Percentiles rank a stretch among this genome's conserved stretches.
Conservation (phyloP, 2,888 invertebrate genomes). For the Cenopis cana region DNA sequence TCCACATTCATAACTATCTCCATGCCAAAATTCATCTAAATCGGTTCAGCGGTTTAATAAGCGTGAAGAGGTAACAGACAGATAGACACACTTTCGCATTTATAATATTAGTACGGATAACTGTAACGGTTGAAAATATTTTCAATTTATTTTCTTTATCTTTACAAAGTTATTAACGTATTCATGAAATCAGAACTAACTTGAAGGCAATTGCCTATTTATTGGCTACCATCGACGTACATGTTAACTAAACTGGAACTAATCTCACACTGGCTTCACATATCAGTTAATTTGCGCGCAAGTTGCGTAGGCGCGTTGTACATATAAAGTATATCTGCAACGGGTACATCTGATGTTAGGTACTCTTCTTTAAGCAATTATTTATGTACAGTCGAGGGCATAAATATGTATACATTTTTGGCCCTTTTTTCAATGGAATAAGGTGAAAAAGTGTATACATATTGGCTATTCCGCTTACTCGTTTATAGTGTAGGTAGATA, state of each 20-base stretch:
- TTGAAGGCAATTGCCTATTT: not conserved
- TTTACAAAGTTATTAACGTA: not conserved
- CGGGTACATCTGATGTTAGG: too few species aligned
- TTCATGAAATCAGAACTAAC: not conserved
- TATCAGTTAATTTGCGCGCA: slow-evolving; percentile 4
- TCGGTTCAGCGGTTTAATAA: too few species aligned
- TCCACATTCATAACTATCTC: too few species aligned
- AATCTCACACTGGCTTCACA: slow-evolving; percentile 5
- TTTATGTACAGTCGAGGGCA: too few species aligned
- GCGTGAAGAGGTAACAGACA: too few species aligned
- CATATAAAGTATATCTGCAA: slow-evolving; percentile 19
- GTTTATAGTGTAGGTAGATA: slow-evolving; percentile 1
- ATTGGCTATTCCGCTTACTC: slow-evolving; percentile 27
- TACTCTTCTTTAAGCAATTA: too few species aligned
- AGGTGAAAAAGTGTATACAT: too few species aligned
- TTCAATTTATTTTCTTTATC: not conserved
- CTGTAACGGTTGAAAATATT: not conserved
- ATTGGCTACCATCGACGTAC: not conserved
- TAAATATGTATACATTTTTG: too few species aligned
- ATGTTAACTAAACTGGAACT: not conserved
- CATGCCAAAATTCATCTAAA: too few species aligned
- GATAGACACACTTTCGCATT: too few species aligned
- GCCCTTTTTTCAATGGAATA: too few species aligned
- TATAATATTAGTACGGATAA: not conserved
- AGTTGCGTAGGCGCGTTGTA: slow-evolving; percentile 4